Conservation (phyloP, 2,113 vertebrate genomes). For the Bungarus multicinctus region DNA sequence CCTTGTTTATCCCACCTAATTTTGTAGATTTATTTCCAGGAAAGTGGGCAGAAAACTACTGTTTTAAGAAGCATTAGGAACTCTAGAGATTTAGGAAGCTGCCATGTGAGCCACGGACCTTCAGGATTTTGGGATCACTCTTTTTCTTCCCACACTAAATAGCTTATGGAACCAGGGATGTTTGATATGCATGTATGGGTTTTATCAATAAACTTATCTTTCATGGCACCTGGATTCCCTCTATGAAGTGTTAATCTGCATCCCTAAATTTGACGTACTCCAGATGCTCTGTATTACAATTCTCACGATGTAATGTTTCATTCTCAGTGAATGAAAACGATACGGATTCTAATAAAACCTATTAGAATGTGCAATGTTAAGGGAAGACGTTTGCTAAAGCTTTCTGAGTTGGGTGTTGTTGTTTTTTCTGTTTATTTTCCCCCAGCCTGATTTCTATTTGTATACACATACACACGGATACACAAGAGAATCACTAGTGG, state of each 20-base stretch:
- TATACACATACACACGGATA: neutral
- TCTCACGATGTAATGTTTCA: neutral
- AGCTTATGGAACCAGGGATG: neutral
- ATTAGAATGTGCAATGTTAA: neutral
- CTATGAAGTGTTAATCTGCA: neutral
- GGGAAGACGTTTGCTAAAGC: neutral
- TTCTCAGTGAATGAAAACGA: neutral
- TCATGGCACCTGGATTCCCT: too few relatives aligned
- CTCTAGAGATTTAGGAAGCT: neutral
- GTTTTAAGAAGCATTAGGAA: neutral
- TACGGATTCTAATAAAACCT: neutral
- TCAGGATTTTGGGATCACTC: neutral
- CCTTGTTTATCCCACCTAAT: neutral
- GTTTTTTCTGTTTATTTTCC: neutral
- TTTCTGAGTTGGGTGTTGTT: neutral
- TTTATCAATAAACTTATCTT: neutral
- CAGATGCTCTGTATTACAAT: neutral
- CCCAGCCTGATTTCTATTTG: neutral
- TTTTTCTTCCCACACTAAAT: neutral
- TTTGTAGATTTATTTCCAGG: neutral
- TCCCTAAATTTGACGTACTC: neutral
- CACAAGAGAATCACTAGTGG: neutral
- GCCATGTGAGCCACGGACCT: fast-evolving
- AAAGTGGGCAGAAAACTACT: neutral
- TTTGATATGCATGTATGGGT: neutral